Percentiles rank a stretch among this genome's conserved stretches.
Conservation (phyloP, 2,113 vertebrate species). For the Camarhynchus parvulus region DNA sequence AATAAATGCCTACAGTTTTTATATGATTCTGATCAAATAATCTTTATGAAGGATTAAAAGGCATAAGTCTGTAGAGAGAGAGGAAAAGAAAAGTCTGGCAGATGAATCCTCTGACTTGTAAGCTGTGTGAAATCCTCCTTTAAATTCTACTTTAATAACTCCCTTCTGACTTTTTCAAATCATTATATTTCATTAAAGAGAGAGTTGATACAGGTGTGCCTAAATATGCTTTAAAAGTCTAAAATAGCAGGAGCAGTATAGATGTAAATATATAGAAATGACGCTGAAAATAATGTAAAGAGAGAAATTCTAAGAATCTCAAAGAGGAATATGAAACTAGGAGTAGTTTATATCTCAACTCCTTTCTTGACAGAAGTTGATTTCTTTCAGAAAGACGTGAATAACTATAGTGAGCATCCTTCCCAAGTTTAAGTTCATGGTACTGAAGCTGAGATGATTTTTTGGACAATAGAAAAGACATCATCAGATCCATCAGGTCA, state of each 20-base stretch:
- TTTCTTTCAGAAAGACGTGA: neutral
- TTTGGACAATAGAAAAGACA: constrained; percentile 17
- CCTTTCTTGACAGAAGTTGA: neutral
- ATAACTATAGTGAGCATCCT: neutral
- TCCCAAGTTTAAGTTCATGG: neutral
- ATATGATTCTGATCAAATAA: constrained; percentile 1
- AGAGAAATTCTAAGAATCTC: neutral
- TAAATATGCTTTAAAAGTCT: neutral
- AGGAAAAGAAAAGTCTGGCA: neutral
- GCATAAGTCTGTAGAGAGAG: neutral
- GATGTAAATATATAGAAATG: neutral
- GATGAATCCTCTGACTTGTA: neutral
- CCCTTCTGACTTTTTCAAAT: neutral
- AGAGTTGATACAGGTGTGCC: neutral
- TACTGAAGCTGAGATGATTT: neutral
- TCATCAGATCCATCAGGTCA: neutral
- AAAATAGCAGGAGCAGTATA: neutral
- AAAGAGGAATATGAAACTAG: neutral
- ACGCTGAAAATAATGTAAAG: neutral
- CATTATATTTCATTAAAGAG: neutral
- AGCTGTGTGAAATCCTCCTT: neutral
- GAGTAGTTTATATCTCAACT: neutral
- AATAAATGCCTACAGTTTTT: neutral
- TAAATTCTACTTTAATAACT: constrained; percentile 14
- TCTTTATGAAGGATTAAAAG: constrained; percentile 42